Conservation (phyloP, 2,113 vertebrate genomes). For the Tyto alba region DNA sequence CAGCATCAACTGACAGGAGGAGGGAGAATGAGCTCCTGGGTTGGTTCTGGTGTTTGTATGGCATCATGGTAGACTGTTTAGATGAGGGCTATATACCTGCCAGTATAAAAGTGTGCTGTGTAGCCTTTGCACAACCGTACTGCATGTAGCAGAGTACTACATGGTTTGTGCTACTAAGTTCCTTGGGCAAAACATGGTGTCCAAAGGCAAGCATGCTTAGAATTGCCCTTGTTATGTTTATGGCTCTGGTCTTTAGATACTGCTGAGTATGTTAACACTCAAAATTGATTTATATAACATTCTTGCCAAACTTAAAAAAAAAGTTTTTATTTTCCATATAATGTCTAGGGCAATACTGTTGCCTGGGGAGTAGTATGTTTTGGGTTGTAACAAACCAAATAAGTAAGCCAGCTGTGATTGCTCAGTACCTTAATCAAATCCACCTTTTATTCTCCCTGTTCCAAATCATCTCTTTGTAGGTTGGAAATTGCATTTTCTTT, state of each 20-base stretch:
- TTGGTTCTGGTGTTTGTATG: neutral
- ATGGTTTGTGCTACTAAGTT: neutral
- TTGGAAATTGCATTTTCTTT: neutral
- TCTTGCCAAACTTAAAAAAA: neutral
- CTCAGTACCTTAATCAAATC: neutral
- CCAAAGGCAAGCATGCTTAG: neutral
- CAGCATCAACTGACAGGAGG: neutral
- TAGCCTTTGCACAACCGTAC: neutral
- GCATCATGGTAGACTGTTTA: neutral
- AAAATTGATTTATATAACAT: neutral
- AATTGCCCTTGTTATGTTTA: neutral
- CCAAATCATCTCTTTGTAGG: neutral
- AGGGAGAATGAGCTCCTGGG: neutral
- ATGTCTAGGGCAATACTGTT: neutral
- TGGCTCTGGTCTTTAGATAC: neutral
- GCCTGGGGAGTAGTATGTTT: neutral
- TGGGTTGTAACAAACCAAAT: neutral
- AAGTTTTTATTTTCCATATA: neutral
- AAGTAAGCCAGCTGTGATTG: neutral
- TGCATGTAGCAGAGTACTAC: accelerated
- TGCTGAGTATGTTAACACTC: neutral
- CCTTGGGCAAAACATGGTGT: neutral
- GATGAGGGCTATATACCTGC: neutral
- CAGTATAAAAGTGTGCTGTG: neutral
- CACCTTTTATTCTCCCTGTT: neutral